Evolutionary conservation across 2,113 vertebrate species (phyloP), one percentile per base, ranked within the genome.

Genomic region (Leptobrachium ailaonicum): DNA sequence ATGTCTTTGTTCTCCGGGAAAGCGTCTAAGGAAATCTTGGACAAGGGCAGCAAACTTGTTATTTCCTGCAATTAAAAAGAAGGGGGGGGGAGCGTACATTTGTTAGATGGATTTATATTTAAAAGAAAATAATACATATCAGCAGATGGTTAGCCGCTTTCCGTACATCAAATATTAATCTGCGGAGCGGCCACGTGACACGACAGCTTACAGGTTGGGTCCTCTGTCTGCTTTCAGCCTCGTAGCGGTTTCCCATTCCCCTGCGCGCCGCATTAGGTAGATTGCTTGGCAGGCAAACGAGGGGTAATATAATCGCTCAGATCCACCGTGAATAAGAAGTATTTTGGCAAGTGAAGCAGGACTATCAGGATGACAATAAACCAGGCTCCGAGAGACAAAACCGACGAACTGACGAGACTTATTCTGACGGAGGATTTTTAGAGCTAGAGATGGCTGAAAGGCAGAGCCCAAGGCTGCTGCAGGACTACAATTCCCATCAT

Each of bases 1-100:
- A 99, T 96, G 83, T 98, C 97, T 82, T 93, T 91, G 89, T 94
- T 96, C 80, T 96, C 94, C 0, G 90, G 88, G 73, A 96, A 97
- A 85, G 91, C 90, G 73, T 99, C 98, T 85, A 99, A 85, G 70
- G 96, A 97, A 88, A 99, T 90, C 85, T 89, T 84, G 20, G 90
- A 72, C 71, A 98, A 97, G 0, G 96, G 95, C 66, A 98, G 85
- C 1, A 92, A 90, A 74, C 79, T 92, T 68, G 94, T 88, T 82
- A 98, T 94, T 85, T 99, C 96, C 98, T 99, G 66, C 2, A 7
- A 78, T 54, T 4, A 54, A 43, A 69, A 44, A 10, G 75, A 78
- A 1, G 60, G 41, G 53, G 62, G 13, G n/a, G 44, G 62, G 64
- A 20, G 41, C 1, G 62, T 41, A 83, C 41, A 73, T 12, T 73